Base-by-base conservation (phyloP, 2,888 invertebrate species). In the Volucella inanis region DNA sequence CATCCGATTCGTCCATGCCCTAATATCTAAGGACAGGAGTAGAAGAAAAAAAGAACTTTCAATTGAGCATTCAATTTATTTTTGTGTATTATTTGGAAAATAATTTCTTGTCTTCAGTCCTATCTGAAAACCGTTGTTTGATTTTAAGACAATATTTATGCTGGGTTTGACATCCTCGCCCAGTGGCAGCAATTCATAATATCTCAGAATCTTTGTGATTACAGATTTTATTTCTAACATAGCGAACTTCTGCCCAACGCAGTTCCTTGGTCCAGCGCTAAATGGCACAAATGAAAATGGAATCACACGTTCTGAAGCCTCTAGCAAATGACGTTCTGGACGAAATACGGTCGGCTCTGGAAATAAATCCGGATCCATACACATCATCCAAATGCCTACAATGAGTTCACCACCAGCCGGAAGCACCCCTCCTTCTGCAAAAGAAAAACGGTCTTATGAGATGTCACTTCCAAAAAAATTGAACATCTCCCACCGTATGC, bases 261-360 rank as follows among this genome's bases (percentile, higher is more conserved):
- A 90, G 67, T 90, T 95, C 62, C 95, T 92, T 0, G 94, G 94
- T 11, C 90, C 90, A 3, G 91, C 91, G 54, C 90, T 90, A 41
- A 91, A 91, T 8, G 91, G 91, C n/a, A 90, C 72, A 59, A 79
- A 89, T 31, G 88, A 81, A 55, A 88, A 91, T 8, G 88, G 87
- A 11, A 87, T 68, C 0, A 31, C 18, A 4, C 85, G 88, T 6
- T 88, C 88, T 3, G 62, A 22, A 87, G 93, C 92, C 87, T 95
- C 94, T 0, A 94, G 93, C 31, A 83, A 79, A 74, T 89, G 89
- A 0, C 91, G 88, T 54, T 90, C 89, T 1, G 91, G 91, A n/a
- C 80, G 82, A 41, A 91, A 91, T 11, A 71, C 68, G 0, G 82
- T 11, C 0, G 90, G 87, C 0, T 91, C 87, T 3, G 87, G 74